Conservation (phyloP, 2,797 vertebrate species). For the Typhlichthys eigenmanni region DNA sequence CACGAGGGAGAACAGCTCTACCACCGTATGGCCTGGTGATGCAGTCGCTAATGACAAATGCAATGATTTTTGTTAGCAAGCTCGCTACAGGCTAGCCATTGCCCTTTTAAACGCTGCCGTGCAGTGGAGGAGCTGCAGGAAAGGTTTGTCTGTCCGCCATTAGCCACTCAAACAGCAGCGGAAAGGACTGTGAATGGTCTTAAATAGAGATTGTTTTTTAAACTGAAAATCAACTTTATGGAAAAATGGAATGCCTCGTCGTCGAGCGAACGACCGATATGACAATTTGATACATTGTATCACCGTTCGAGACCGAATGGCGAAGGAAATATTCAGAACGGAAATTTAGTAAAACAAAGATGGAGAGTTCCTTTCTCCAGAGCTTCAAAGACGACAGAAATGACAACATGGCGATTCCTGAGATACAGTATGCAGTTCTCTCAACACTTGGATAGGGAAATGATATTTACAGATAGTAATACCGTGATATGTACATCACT, state of each 20-base stretch:
- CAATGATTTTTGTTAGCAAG: slow-evolving; percentile 70
- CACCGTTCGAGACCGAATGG: slow-evolving; percentile 64
- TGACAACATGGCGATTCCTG: slow-evolving; percentile 84
- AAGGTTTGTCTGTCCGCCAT: slow-evolving; percentile 72
- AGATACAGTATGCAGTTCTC: slow-evolving; percentile 74
- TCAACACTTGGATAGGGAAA: slow-evolving; percentile 51
- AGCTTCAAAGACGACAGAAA: slow-evolving; percentile 80
- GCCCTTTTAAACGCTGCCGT: slow-evolving; percentile 76
- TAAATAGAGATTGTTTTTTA: slow-evolving; percentile 34
- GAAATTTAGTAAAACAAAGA: slow-evolving; percentile 84
- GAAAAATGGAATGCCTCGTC: slow-evolving; percentile 59
- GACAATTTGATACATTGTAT: slow-evolving; percentile 48
- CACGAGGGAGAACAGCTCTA: slow-evolving; percentile 30
- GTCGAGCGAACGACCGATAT: slow-evolving; percentile 56
- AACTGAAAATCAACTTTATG: slow-evolving; percentile 46
- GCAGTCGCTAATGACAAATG: slow-evolving; percentile 74
- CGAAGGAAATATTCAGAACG: slow-evolving; percentile 72
- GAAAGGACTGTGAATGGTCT: slow-evolving; percentile 70
- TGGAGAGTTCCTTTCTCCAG: slow-evolving; percentile 80
- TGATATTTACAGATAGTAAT: slow-evolving; percentile 30
- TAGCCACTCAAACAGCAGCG: slow-evolving; percentile 69
- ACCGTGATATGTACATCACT: slow-evolving; percentile 23
- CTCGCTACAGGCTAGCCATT: slow-evolving; percentile 74
- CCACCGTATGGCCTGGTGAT: slow-evolving; percentile 55
- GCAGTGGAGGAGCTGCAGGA: slow-evolving; percentile 66